A percentile compares a stretch with the other conserved stretches of the same genome.
These are phyloP conservation scores for Copidosoma aretas DNA, from an alignment of 2,888 invertebrate species.

Conservation along the genomic window DNA sequence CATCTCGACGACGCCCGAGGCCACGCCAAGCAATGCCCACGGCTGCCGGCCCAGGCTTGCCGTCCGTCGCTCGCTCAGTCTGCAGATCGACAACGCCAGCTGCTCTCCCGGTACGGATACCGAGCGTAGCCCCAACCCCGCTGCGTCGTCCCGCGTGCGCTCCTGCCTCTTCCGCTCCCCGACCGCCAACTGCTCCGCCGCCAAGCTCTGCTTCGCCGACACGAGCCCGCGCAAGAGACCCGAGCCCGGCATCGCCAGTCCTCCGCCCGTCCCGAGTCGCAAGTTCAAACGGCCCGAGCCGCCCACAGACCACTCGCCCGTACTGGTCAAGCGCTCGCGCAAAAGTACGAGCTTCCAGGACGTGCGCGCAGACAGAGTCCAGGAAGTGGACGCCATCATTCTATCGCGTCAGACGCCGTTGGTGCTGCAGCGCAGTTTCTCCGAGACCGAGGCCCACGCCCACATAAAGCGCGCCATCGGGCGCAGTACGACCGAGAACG, in stretches of 20 bases:
- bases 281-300: conserved; percentile 74
- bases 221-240: conserved; percentile 38
- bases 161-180: conserved; percentile 64
- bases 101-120: background rate
- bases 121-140: conserved; percentile 58
- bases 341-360: conserved; percentile 47
- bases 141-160: conserved; percentile 62
- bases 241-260: conserved; percentile 40
- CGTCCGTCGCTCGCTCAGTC: conserved; percentile 51
- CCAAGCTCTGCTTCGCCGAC: conserved; percentile 47
- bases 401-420: conserved; percentile 3
- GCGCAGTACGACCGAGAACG: conserved; percentile 70
- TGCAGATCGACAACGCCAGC: conserved; percentile 56
- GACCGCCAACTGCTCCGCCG: conserved; percentile 50
- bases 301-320: conserved; percentile 63
- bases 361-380: conserved; percentile 17
- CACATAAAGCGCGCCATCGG: conserved; percentile 59
- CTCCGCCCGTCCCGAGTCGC: conserved; percentile 25
- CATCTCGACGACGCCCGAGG: conserved; percentile 59
- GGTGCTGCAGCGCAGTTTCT: conserved; percentile 70
- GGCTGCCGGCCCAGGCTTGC: conserved; percentile 39
- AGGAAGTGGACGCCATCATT: conserved; percentile 14
- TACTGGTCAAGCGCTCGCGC: conserved; percentile 47
- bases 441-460: conserved; percentile 76
- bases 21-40: conserved; percentile 46